These are phyloP conservation scores for Stegophylla sp. DNA, from an alignment of 2,888 invertebrate genomes.

Conservation along the genomic window DNA sequence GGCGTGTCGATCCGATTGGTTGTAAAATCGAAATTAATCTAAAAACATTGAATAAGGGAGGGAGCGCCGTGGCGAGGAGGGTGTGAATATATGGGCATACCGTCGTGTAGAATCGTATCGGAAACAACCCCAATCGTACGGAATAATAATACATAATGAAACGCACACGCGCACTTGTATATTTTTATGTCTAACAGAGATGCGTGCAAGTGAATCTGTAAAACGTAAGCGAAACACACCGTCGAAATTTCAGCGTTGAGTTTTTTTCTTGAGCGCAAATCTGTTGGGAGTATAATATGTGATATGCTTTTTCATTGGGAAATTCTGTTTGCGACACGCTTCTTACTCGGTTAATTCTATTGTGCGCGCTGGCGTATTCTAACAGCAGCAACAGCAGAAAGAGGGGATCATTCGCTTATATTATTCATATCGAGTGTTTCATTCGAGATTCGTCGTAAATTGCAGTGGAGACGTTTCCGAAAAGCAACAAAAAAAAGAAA, in stretches of 20 bases:
- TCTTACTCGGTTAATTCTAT: slow-evolving; percentile 40
- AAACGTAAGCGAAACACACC: too few relatives aligned
- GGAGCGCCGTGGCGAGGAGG: neutral
- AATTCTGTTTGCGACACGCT: slow-evolving; percentile 35
- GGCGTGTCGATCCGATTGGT: too few relatives aligned
- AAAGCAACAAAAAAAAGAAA: neutral
- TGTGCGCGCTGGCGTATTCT: neutral
- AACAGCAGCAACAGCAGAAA: neutral
- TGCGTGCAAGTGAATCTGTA: neutral
- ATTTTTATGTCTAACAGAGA: too few relatives aligned
- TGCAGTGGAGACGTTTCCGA: neutral
- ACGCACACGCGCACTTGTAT: neutral
- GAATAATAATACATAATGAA: neutral
- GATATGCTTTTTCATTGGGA: slow-evolving; percentile 16
- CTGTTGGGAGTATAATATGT: neutral
- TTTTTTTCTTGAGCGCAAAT: slow-evolving; percentile 58
- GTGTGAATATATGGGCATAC: too few relatives aligned
- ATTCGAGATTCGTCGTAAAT: neutral
- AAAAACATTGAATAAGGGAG: too few relatives aligned
- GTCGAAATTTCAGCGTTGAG: too few relatives aligned
- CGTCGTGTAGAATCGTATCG: neutral
- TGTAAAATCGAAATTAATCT: too few relatives aligned
- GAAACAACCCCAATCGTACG: neutral
- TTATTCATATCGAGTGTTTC: slow-evolving; percentile 28
- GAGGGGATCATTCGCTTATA: slow-evolving; percentile 10